These are phyloP conservation scores for Ooceraea biroi DNA, from an alignment of 1,140 invertebrate species.

Conservation along the genomic window DNA sequence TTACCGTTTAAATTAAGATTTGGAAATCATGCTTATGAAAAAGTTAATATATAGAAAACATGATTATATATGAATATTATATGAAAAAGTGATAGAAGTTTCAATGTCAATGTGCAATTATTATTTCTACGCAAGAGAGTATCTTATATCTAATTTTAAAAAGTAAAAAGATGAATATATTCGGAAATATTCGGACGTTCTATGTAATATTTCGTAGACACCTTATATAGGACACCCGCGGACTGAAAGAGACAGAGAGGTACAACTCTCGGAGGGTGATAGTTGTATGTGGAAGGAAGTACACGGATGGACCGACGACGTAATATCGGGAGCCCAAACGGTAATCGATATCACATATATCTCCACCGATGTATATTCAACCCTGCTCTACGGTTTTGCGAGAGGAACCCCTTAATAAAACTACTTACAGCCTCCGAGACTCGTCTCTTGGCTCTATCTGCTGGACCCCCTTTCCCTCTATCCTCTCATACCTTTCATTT, in stretches of 20 bases:
- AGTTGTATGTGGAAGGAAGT: slow-evolving; percentile 57
- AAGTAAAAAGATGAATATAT: no score
- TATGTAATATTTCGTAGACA: slow-evolving; percentile 38
- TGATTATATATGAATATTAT: neutral
- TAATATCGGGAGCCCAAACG: slow-evolving; percentile 83
- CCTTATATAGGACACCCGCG: slow-evolving; percentile 24
- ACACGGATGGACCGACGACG: slow-evolving; percentile 71
- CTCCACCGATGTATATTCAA: slow-evolving; percentile 80
- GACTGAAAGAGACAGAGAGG: slow-evolving; percentile 37
- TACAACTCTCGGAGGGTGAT: slow-evolving; percentile 32
- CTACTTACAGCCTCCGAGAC: slow-evolving; percentile 66
- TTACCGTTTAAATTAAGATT: neutral
- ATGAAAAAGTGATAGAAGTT: neutral
- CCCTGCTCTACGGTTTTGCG: slow-evolving; percentile 71
- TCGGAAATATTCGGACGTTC: no score
- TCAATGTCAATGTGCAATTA: neutral
- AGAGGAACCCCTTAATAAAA: slow-evolving; percentile 78
- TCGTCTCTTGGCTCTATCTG: slow-evolving; percentile 54
- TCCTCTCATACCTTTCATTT: slow-evolving; percentile 62
- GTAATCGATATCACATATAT: slow-evolving; percentile 84
- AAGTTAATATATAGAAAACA: neutral
- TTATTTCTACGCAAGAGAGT: no score
- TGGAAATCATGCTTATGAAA: neutral
- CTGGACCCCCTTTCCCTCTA: slow-evolving; percentile 35
- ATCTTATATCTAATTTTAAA: no score